phyloP scores from a whole-genome alignment of 1,140 invertebrate species.

The Melanaphis sacchari region DNA sequence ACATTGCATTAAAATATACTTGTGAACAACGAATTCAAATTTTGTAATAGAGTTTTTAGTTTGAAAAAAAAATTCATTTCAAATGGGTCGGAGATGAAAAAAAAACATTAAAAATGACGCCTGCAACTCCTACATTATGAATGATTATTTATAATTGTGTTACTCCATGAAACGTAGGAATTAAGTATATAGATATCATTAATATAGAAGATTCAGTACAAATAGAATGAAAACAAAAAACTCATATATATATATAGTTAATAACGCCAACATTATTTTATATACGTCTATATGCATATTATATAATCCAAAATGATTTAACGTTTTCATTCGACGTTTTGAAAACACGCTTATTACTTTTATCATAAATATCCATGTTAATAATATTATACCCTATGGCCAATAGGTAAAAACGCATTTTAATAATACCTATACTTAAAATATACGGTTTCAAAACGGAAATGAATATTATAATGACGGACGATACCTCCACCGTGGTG shows the following conservation, averaged over 20 bases:
- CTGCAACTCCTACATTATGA: not conserved
- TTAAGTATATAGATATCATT: not conserved
- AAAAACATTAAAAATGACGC: conserved; percentile 6
- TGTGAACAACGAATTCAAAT: conserved; percentile 5
- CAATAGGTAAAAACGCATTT: not conserved
- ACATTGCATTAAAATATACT: no score
- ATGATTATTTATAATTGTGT: not conserved
- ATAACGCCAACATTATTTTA: not conserved
- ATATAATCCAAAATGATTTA: not conserved
- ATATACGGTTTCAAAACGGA: not conserved
- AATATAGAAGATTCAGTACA: not conserved
- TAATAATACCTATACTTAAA: not conserved
- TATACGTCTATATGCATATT: not conserved
- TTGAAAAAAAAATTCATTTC: not conserved
- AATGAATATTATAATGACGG: not conserved
- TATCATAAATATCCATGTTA: not conserved
- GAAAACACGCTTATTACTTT: not conserved
- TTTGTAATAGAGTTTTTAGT: not conserved
- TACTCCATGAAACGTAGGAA: not conserved
- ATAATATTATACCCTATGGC: not conserved
- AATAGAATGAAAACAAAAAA: not conserved
- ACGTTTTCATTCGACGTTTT: not conserved
- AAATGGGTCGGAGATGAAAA: not conserved
- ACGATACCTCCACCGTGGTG: not conserved
- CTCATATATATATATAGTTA: not conserved